A percentile compares a stretch with the other conserved stretches of the same genome.
Conservation (phyloP, 1,140 invertebrate species). For the Eumeta japonica region DNA sequence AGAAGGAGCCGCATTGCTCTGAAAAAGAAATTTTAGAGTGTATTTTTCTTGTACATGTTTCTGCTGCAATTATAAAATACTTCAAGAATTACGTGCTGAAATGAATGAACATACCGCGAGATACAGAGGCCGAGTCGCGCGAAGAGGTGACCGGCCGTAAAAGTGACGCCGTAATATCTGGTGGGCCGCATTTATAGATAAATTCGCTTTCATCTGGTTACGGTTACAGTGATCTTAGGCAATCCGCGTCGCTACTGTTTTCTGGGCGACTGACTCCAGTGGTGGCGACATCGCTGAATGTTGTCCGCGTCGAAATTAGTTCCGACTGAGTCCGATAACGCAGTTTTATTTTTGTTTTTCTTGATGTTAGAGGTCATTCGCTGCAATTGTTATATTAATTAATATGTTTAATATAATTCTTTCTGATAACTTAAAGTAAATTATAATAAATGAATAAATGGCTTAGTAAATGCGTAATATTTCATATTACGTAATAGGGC, state of each 20-base stretch:
- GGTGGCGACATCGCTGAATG: conserved; percentile 41
- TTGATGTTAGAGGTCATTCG: conserved; percentile 9
- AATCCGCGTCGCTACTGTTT: conserved; percentile 44
- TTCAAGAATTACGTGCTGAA: conserved; percentile 3
- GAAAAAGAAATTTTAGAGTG: too few species aligned
- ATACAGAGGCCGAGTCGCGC: not conserved
- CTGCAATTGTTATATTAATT: conserved; percentile 19
- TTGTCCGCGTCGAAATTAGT: conserved; percentile 35
- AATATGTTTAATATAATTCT: conserved; percentile 6
- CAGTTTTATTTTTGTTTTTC: too few species aligned
- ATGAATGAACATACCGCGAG: not conserved
- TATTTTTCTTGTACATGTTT: too few species aligned
- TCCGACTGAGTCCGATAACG: too few species aligned
- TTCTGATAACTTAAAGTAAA: too few species aligned
- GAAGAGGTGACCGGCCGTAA: too few species aligned
- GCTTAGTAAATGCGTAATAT: too few species aligned
- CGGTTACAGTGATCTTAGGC: conserved; percentile 46
- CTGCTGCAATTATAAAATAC: conserved; percentile 1
- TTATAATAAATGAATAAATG: too few species aligned
- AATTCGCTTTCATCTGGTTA: conserved; percentile 39
- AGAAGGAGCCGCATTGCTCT: conserved; percentile 42
- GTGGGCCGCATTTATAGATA: conserved; percentile 50
- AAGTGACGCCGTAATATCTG: conserved; percentile 37
- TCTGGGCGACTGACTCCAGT: conserved; percentile 47
- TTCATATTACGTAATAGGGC: too few species aligned